Conservation (phyloP, 2,888 invertebrate species). For the Imbricaverruca yamaguchii region DNA sequence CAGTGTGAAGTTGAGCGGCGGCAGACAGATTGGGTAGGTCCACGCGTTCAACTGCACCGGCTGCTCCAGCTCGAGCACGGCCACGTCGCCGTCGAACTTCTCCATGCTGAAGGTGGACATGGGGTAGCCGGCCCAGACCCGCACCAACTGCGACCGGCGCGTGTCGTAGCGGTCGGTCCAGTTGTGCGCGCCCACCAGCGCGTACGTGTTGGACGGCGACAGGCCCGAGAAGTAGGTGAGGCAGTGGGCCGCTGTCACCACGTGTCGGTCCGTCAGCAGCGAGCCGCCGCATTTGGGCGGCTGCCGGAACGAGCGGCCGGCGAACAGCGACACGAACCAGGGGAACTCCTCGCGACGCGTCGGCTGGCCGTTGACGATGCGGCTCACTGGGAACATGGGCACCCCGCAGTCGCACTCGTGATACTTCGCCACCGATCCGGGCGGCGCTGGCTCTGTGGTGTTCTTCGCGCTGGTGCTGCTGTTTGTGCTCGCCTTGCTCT, state of each 20-base stretch:
- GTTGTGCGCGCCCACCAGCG: background rate
- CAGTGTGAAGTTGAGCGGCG: background rate
- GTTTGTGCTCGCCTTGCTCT: too few relatives aligned
- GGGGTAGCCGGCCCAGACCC: background rate
- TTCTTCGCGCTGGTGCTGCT: slow-evolving; percentile 35
- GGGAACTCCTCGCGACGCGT: background rate
- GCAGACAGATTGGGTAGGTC: slow-evolving; percentile 1
- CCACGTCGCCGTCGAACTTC: slow-evolving; percentile 85
- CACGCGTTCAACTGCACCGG: background rate
- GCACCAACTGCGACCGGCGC: background rate
- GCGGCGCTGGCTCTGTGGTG: background rate
- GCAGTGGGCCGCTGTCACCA: background rate
- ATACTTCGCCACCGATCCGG: background rate
- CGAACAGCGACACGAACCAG: background rate
- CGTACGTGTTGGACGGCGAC: background rate
- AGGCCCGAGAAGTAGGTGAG: background rate
- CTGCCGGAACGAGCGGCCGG: background rate
- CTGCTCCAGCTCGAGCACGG: slow-evolving; percentile 60
- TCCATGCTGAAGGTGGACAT: slow-evolving; percentile 61
- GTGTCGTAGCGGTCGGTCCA: background rate
- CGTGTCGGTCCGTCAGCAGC: background rate
- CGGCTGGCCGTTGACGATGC: background rate
- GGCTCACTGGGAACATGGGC: background rate
- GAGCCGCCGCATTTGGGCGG: slow-evolving; percentile 14
- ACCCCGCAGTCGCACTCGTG: background rate